Base-by-base conservation (phyloP, 2,113 vertebrate genomes). In the Oreocharis arfaki region DNA sequence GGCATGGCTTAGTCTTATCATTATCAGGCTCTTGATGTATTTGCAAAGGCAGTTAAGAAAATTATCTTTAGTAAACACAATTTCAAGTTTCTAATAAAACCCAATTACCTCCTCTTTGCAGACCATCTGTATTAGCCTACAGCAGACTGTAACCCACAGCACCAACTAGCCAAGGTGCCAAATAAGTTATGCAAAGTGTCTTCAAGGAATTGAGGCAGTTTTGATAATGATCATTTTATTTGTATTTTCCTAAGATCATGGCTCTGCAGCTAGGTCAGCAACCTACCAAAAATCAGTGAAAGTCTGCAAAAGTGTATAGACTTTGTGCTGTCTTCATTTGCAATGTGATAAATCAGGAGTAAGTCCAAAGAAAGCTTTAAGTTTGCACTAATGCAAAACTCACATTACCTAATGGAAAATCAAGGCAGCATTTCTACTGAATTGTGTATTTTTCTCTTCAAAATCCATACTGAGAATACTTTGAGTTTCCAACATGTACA, bases 11-110 rank as follows among this genome's bases (percentile, higher is more conserved):
- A 70, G 39, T 91, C 86, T 57, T 87, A 85, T 52, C 91, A 41
- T 44, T 84, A 86, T 21, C 82, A 90, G 24, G 59, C 80, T 49
- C 42, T 75, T 68, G 32, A 78, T 26, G 32, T 81, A 46, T 96
- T 94, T 94, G 49, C 41, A 59, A 94, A 95, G 39, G 53, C 63
- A 93, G 61, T 91, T 93, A 87, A 91, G 63, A 64, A 90, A 65
- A 46, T 18, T n/a, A 32, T 35, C 44, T 83, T 92, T 52, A 60
- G 50, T 57, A 88, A 90, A 63, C 19, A 57, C 16, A 63, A 13
- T 59, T 80, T 80, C 15, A 82, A 52, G 53, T 87, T 78, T 63
- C n/a, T 37, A 78, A 63, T 50, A 84, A 75, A 74, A 41, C 6
- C n/a, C 37, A 1, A 56, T 70, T 74, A 53, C 49, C 32, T 41